Percentiles rank a stretch among this genome's conserved stretches.
Evolutionary conservation across 2,113 vertebrate genomes (phyloP).

Genomic region (Notothenia rossii): DNA sequence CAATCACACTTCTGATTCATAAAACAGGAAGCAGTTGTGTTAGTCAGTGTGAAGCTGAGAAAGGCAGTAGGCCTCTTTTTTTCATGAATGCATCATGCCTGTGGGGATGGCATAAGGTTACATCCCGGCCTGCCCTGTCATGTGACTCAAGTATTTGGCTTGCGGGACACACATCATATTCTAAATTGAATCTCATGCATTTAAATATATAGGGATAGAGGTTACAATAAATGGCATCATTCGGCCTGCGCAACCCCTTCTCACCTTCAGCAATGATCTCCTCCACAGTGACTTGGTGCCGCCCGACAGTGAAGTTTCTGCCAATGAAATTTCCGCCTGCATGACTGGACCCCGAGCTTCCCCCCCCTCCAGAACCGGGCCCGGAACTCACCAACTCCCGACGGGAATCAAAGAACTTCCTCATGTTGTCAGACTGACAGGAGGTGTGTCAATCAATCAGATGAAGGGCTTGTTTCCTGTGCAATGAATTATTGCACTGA

Average conservation of each 20-base stretch:
- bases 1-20: conserved; percentile 35
- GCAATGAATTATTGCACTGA: conserved; percentile 24
- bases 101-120: conserved; percentile 31
- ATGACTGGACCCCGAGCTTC: conserved; percentile 86
- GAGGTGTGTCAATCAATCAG: conserved; percentile 22
- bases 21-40: conserved; percentile 20
- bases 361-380: conserved; percentile 89
- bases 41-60: conserved; percentile 29
- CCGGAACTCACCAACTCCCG: conserved; percentile 93
- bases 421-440: conserved; percentile 84
- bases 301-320: conserved; percentile 91
- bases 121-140: conserved; percentile 27
- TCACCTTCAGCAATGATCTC: conserved; percentile 98
- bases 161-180: conserved; percentile 13
- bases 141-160: conserved; percentile 24
- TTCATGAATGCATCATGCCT: conserved; percentile 21
- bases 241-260: neutral
- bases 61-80: conserved; percentile 28
- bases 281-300: conserved; percentile 96
- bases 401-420: conserved; percentile 98
- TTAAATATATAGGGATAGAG: neutral
- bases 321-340: conserved; percentile 94
- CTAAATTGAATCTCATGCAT: neutral
- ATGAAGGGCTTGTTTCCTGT: conserved; percentile 26
- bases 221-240: conserved; percentile 8